Evolutionary conservation across 2,888 invertebrate genomes (phyloP).

Genomic region (Epicampocera succincta): DNA sequence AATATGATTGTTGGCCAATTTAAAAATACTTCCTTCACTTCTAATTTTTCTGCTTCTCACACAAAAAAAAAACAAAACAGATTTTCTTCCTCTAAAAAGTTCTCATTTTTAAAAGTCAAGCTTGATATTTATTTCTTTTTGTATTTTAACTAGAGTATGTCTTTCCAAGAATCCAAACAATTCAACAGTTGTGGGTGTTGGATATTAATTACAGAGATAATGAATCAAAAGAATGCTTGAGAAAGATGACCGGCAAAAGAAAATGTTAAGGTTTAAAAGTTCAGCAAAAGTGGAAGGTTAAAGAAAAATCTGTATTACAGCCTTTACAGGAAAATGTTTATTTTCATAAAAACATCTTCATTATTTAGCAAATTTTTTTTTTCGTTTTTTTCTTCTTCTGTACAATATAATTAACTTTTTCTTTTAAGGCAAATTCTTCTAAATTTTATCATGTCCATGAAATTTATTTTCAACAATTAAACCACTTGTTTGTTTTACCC

Average conservation of each 20-base stretch:
- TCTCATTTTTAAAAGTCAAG: neutral
- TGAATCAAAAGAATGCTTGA: slow-evolving; percentile 14
- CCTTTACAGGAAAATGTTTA: neutral
- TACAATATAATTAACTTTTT: no score
- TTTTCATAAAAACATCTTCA: no score
- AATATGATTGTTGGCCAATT: no score
- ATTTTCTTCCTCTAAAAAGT: neutral
- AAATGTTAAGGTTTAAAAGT: slow-evolving; percentile 1
- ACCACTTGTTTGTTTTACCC: slow-evolving; percentile 15
- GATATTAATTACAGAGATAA: slow-evolving; percentile 48
- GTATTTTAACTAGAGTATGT: slow-evolving; percentile 24
- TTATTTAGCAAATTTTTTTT: no score
- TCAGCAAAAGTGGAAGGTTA: slow-evolving; percentile 15
- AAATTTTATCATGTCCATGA: neutral
- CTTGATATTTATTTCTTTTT: neutral
- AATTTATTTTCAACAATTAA: slow-evolving; percentile 16
- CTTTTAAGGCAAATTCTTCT: no score
- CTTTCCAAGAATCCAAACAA: slow-evolving; percentile 6
- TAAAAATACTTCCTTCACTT: no score
- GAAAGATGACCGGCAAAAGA: slow-evolving; percentile 12
- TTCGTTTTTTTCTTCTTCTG: no score
- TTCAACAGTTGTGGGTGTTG: slow-evolving; percentile 27
- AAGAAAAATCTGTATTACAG: slow-evolving; percentile 4
- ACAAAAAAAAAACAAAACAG: neutral
- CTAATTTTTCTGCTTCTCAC: no score